Conservation (phyloP, 2,888 invertebrate genomes). For the Melangyna quadrimaculata region DNA sequence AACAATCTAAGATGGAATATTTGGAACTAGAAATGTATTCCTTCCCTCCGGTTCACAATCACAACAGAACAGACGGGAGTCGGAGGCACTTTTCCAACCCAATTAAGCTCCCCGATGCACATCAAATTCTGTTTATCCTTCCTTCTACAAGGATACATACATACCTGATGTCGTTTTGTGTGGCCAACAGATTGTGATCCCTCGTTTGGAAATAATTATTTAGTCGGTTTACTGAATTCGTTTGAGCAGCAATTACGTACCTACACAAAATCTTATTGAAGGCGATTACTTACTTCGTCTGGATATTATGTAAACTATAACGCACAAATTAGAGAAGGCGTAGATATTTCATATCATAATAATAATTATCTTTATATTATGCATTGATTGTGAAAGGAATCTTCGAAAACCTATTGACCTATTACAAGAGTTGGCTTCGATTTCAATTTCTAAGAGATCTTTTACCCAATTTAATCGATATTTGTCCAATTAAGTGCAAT, state of each 20-base stretch:
- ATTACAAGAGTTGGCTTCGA: neutral
- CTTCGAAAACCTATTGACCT: neutral
- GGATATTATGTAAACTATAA: neutral
- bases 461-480: neutral
- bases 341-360: neutral
- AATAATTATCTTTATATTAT: neutral
- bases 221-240: slow-evolving; percentile 9
- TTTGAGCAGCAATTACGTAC: neutral
- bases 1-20: neutral
- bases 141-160: neutral
- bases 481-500: neutral
- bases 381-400: neutral
- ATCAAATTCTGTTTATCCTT: neutral
- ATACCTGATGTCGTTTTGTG: neutral
- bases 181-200: slow-evolving; percentile 37
- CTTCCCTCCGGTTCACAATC: neutral
- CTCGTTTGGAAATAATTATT: slow-evolving; percentile 59
- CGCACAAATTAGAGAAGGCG: neutral
- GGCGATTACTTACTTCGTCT: neutral
- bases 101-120: neutral
- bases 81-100: neutral
- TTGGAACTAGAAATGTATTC: neutral
- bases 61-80: neutral
- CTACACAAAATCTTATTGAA: neutral
- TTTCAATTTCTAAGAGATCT: neutral